A percentile compares a stretch with the other conserved stretches of the same genome.
These are phyloP conservation scores for Peromyscus attwateri DNA, from an alignment of 2,797 vertebrate genomes.

Conservation along the genomic window DNA sequence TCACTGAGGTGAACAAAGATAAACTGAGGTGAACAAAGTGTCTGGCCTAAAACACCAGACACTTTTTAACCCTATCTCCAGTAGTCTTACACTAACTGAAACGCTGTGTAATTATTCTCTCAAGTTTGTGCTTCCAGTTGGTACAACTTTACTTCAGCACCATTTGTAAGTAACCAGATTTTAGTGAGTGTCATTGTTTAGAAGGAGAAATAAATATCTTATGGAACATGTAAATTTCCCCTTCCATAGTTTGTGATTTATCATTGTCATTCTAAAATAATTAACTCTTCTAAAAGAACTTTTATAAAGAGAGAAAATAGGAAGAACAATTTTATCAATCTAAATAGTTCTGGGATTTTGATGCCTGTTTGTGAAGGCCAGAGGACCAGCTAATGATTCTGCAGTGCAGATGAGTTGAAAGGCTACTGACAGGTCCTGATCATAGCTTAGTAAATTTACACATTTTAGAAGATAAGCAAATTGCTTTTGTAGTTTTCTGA, in stretches of 20 bases:
- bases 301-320: slow-evolving; percentile 14
- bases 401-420: neutral
- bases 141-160: neutral
- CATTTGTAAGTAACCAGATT: neutral
- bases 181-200: slow-evolving; percentile 25
- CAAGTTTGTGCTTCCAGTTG: neutral
- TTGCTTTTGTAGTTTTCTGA: neutral
- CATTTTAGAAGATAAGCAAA: neutral
- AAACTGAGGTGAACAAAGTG: neutral
- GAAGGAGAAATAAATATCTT: slow-evolving; percentile 48
- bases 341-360: neutral
- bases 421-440: neutral
- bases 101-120: neutral
- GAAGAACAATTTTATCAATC: neutral
- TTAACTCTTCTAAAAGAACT: neutral
- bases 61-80: neutral
- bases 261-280: slow-evolving; percentile 38
- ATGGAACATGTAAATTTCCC: neutral
- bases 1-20: neutral
- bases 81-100: neutral
- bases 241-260: slow-evolving; percentile 9
- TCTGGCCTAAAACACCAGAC: neutral
- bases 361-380: neutral
- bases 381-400: neutral
- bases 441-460: neutral